Base-by-base conservation (phyloP, 1,140 invertebrate genomes). In the Metopolophium dirhodum region DNA sequence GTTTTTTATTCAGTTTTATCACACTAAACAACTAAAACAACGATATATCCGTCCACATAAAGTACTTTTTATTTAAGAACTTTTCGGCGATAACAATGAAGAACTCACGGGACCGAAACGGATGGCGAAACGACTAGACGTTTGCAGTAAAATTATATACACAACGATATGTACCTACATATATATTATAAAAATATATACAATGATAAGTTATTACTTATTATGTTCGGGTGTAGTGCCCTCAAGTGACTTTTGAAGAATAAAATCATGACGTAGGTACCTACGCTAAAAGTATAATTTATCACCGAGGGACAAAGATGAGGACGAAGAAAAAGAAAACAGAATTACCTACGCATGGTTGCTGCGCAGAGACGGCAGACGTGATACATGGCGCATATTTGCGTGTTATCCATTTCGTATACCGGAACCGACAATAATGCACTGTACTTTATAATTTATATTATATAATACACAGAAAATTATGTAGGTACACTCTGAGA, bases 61-160 rank as follows among this genome's bases (percentile, higher is more conserved):
- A 89, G 49, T 37, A 26, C 49, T 37, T 57, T 54, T 57, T 89
- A 89, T 89, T 89, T n/a, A 68, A 89, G 35, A 89, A 89, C 87
- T 89, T 89, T 88, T 57, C 9, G 49, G 22, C 35, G 87, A 89
- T 89, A 89, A 89, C 49, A 89, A 89, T 89, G 87, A 57, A 57
- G 87, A 57, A 57, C 87, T 89, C 22, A 68, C 30, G 61, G 49
- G 49, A 37, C 51, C 22, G 18, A 57, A 89, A 89, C 87, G n/a
- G 37, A 54, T 37, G 54, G 23, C 22, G 35, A 89, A 54, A 54
- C 51, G 23, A 57, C 87, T 7, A 37, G 49, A 89, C 51, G 22
- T 89, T 89, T 26, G n/a, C 49, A 35, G 26, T 85, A 85, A 41
- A 85, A 85, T 86, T 45, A 30, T 86, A 68, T 86, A 23, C 14